These are phyloP conservation scores for Drosophila prostipennis DNA, from an alignment of 2,888 invertebrate species.

Conservation along the genomic window DNA sequence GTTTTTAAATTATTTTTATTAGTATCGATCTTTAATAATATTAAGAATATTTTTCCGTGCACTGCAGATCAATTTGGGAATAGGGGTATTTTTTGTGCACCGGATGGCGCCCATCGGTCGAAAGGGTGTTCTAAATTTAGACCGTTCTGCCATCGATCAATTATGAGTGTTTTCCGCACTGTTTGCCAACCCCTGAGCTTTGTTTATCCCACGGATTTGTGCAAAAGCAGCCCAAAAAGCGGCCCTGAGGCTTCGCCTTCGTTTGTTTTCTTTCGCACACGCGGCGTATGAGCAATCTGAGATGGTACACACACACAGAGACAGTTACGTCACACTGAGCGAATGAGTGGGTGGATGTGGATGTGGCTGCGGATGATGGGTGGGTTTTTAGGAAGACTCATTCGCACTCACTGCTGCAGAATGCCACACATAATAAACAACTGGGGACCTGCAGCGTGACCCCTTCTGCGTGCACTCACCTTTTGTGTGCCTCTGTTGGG, in stretches of 20 bases:
- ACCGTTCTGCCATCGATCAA: constrained; percentile 30
- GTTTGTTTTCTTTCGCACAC: constrained; percentile 55
- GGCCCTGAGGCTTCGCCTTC: constrained; percentile 10
- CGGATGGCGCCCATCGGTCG: constrained; percentile 36
- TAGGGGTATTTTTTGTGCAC: constrained; percentile 25
- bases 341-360: constrained; percentile 17
- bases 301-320: constrained; percentile 22
- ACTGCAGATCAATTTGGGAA: constrained; percentile 32
- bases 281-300: constrained; percentile 71
- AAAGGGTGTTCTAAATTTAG: constrained; percentile 28
- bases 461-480: constrained; percentile 64
- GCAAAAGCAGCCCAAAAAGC: constrained; percentile 10
- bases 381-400: not conserved
- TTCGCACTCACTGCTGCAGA: constrained; percentile 23
- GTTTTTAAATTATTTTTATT: too few species aligned
- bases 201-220: constrained; percentile 41
- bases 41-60: not conserved
- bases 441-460: constrained; percentile 23
- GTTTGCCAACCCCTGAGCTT: constrained; percentile 25
- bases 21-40: too few species aligned
- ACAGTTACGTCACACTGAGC: constrained; percentile 41
- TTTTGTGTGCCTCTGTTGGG: constrained; percentile 52
- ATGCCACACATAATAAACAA: constrained; percentile 33
- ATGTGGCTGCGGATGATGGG: not conserved
- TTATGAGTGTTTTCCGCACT: constrained; percentile 17